phyloP scores from a whole-genome alignment of 2,113 vertebrate genomes.

The Ptyas mucosa region DNA sequence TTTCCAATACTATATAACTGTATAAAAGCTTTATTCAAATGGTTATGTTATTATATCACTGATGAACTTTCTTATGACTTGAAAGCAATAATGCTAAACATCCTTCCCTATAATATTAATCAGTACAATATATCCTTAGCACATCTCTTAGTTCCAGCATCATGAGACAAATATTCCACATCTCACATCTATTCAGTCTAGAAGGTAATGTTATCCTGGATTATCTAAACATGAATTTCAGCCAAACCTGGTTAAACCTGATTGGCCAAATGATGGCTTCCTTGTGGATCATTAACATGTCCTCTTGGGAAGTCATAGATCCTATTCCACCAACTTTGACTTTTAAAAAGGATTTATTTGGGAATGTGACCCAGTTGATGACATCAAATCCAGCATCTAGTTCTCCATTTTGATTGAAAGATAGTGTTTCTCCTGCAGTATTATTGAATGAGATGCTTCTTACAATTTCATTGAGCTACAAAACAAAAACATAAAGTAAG shows the following conservation, averaged over 20 bases:
- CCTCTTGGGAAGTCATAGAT: not conserved
- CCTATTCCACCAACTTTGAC: not conserved
- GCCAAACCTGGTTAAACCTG: not conserved
- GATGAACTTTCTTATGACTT: no score
- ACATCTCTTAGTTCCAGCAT: no score
- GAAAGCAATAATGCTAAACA: no score
- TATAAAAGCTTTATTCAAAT: no score
- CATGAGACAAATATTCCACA: no score
- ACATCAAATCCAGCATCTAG: not conserved
- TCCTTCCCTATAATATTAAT: no score
- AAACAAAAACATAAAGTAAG: not conserved
- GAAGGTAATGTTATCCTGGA: not conserved
- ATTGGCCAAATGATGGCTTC: not conserved
- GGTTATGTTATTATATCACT: no score
- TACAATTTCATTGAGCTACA: not conserved
- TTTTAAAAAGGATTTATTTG: not conserved
- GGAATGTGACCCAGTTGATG: not conserved
- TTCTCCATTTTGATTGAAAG: not conserved
- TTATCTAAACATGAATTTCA: not conserved
- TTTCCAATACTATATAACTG: no score
- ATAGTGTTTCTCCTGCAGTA: not conserved
- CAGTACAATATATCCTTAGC: no score
- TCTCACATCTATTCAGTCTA: no score
- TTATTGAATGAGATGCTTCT: not conserved
- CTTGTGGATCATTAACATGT: not conserved